Conservation (phyloP, 2,888 invertebrate species). For the Troides helena region DNA sequence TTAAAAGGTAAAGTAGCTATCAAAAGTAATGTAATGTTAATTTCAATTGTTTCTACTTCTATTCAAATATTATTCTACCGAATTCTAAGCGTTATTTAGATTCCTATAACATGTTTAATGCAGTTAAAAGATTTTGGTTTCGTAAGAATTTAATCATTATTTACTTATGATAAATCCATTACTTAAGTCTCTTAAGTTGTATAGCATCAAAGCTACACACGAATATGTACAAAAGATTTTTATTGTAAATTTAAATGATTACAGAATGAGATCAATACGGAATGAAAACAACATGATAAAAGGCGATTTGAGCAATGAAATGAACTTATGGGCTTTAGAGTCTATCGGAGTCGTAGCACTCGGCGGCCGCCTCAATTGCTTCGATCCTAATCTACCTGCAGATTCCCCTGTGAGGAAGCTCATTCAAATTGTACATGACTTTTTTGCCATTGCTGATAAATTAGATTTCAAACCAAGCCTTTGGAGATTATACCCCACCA, state of each 20-base stretch:
- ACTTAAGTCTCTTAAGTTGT: too few relatives aligned
- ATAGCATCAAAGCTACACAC: background rate
- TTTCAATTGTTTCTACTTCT: background rate
- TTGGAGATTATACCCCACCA: slow-evolving; percentile 52
- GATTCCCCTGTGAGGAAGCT: slow-evolving; percentile 56
- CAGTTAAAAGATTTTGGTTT: background rate
- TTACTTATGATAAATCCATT: too few relatives aligned
- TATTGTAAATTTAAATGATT: slow-evolving; percentile 34
- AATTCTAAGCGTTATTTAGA: background rate
- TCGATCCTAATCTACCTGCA: slow-evolving; percentile 53
- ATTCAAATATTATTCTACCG: background rate
- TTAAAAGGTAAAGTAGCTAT: slow-evolving; percentile 73
- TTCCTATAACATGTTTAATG: background rate
- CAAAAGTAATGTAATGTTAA: background rate
- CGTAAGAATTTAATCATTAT: background rate
- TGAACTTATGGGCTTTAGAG: slow-evolving; percentile 83
- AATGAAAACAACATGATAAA: slow-evolving; percentile 78
- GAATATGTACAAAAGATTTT: background rate
- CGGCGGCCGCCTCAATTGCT: slow-evolving; percentile 60
- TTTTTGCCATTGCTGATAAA: slow-evolving; percentile 45
- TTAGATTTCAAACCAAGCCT: slow-evolving; percentile 55
- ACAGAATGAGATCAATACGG: slow-evolving; percentile 75
- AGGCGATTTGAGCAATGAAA: slow-evolving; percentile 74
- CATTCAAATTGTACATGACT: slow-evolving; percentile 55
- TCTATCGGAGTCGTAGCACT: slow-evolving; percentile 67